Evolutionary conservation across 2,888 invertebrate genomes (phyloP).

Genomic region (Heliconius cydno): DNA sequence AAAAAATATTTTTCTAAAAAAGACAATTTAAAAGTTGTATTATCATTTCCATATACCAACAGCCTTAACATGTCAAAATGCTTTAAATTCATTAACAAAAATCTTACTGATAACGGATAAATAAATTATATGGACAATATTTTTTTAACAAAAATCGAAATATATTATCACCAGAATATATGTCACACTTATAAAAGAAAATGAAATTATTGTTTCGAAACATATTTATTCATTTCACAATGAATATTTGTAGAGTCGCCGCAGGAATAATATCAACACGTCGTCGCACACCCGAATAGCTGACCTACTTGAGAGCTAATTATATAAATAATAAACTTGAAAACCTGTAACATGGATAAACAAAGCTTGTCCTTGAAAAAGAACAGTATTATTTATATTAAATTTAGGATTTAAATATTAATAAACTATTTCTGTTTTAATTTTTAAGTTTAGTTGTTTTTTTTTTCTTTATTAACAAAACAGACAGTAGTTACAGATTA

Average conservation of each 20-base stretch:
- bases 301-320: slow-evolving; percentile 57
- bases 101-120: too few relatives aligned
- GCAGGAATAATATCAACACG: slow-evolving; percentile 46
- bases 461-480: background rate
- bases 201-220: background rate
- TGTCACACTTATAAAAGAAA: background rate
- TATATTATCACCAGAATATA: background rate
- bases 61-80: background rate
- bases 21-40: too few relatives aligned
- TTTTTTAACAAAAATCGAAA: background rate
- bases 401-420: too few relatives aligned
- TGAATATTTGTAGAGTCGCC: slow-evolving; percentile 39
- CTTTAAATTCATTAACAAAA: background rate
- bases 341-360: slow-evolving; percentile 49
- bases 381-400: background rate
- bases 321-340: slow-evolving; percentile 49
- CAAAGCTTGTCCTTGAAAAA: slow-evolving; percentile 51
- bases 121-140: too few relatives aligned
- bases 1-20: background rate
- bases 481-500: too few relatives aligned
- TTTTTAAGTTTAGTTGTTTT: background rate
- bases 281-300: slow-evolving; percentile 57
- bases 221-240: slow-evolving; percentile 13
- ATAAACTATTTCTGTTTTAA: background rate
- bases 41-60: too few relatives aligned